These are phyloP conservation scores for Pantherophis alleghaniensis DNA, from an alignment of 2,797 vertebrate genomes.

Conservation along the genomic window DNA sequence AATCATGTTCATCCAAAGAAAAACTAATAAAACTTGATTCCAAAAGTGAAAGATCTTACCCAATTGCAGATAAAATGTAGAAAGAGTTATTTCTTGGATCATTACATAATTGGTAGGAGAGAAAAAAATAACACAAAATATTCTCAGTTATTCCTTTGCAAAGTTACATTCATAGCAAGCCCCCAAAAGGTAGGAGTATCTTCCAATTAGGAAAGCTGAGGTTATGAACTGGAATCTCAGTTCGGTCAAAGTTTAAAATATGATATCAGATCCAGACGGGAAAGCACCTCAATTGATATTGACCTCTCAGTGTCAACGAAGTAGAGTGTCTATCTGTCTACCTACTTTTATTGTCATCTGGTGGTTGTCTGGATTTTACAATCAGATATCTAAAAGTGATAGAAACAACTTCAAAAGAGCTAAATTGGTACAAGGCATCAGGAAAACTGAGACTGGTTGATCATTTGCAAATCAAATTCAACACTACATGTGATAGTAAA, in stretches of 20 bases:
- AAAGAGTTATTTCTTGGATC: not conserved
- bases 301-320: not conserved
- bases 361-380: not conserved
- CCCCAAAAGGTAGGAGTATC: not conserved
- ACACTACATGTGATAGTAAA: not conserved
- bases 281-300: not conserved
- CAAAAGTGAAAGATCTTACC: not conserved
- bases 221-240: not conserved
- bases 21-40: not conserved
- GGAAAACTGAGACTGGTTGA: not conserved
- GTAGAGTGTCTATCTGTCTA: not conserved
- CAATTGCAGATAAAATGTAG: not conserved
- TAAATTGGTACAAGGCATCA: not conserved
- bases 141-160: not conserved
- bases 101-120: not conserved
- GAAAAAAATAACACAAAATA: not conserved
- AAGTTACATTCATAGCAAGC: not conserved
- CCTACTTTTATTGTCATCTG: not conserved
- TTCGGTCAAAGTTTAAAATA: not conserved
- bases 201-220: not conserved
- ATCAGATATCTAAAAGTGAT: not conserved
- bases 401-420: no score
- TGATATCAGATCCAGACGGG: not conserved
- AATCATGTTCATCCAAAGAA: not conserved
- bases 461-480: not conserved